Conservation (phyloP, 2,888 invertebrate species). For the Drosophila cracens region DNA sequence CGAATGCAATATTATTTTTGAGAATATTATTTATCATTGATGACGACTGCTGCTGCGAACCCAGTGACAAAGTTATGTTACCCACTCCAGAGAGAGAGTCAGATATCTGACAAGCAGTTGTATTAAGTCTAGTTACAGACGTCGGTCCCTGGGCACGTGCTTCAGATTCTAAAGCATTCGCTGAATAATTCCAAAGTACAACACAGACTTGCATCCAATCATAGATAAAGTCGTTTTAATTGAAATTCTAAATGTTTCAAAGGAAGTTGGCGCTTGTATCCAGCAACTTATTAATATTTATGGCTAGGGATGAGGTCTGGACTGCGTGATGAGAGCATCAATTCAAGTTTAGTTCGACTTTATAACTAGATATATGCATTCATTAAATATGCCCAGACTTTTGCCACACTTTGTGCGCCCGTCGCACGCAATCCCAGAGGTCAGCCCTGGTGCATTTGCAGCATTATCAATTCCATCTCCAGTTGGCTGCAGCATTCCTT, state of each 20-base stretch:
- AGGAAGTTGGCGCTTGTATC: constrained; percentile 75
- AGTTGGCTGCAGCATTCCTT: constrained; percentile 34
- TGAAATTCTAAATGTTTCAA: constrained; percentile 78
- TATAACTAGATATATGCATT: constrained; percentile 16
- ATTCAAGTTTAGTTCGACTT: constrained; percentile 9
- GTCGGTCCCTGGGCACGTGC: constrained; percentile 71
- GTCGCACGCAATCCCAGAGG: constrained; percentile 60
- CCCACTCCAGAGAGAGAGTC: background rate
- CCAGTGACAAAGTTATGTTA: constrained; percentile 17
- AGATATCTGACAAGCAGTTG: constrained; percentile 30
- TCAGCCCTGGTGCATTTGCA: constrained; percentile 29
- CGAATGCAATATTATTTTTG: background rate
- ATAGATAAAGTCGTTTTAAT: constrained; percentile 76
- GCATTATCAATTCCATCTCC: constrained; percentile 41
- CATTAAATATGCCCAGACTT: constrained; percentile 20
- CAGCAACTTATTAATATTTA: constrained; percentile 71
- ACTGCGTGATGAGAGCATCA: constrained; percentile 19
- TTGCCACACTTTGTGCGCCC: constrained; percentile 55
- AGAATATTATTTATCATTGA: background rate
- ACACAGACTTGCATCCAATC: constrained; percentile 48
- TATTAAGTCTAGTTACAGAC: constrained; percentile 44
- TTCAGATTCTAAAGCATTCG: constrained; percentile 59
- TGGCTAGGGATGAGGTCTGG: constrained; percentile 60
- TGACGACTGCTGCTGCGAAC: constrained; percentile 1
- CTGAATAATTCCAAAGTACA: constrained; percentile 10